phyloP scores from a whole-genome alignment of 2,113 vertebrate species.

The Halichoerus grypus region DNA sequence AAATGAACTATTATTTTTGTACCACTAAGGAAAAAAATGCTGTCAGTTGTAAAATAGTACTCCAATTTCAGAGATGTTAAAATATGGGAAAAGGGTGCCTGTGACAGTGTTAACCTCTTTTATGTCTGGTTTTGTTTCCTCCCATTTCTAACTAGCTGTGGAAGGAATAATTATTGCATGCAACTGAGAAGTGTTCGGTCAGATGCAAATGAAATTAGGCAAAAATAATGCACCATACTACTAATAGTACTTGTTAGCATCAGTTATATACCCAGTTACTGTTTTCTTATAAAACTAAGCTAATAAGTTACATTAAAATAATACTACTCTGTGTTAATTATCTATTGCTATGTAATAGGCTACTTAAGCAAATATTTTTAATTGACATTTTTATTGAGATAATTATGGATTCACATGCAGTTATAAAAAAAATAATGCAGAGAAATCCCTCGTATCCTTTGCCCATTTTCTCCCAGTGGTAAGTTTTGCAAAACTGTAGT shows the following conservation, averaged over 20 bases:
- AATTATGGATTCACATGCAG: not conserved
- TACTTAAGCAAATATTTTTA: not conserved
- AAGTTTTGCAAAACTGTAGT: not conserved
- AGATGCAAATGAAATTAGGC: slow-evolving; percentile 3
- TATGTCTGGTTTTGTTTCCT: not conserved
- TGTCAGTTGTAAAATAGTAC: not conserved
- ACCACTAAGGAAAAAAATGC: not conserved
- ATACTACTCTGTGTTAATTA: not conserved
- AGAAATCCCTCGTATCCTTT: not conserved
- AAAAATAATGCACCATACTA: not conserved
- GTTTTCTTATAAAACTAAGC: not conserved
- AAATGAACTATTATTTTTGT: slow-evolving; percentile 20
- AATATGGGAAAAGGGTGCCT: not conserved
- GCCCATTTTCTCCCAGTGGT: not conserved
- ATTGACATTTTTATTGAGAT: not conserved
- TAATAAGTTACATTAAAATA: not conserved
- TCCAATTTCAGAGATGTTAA: slow-evolving; percentile 3
- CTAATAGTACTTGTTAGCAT: not conserved
- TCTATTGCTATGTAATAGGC: not conserved
- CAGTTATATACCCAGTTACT: not conserved
- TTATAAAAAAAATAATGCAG: not conserved
- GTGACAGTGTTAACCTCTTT: not conserved
- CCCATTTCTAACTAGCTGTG: not conserved
- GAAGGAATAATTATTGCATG: not conserved
- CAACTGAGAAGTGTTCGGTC: not conserved